These are phyloP conservation scores for Trachelipus rathkii DNA, from an alignment of 1,140 invertebrate genomes.

Conservation along the genomic window DNA sequence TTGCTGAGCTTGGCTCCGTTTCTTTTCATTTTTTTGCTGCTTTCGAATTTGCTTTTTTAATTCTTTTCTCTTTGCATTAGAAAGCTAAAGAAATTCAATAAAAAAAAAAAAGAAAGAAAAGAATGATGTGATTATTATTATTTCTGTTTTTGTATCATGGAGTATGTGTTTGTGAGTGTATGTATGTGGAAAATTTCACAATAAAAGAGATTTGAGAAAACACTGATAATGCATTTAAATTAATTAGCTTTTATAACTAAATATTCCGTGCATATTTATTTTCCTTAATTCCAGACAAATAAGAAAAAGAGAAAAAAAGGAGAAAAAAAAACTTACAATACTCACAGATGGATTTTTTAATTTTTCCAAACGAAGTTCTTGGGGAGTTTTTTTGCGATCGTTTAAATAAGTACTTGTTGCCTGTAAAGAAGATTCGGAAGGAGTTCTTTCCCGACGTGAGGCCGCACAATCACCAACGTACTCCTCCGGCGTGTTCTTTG, in stretches of 20 bases:
- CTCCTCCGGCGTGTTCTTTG: not conserved
- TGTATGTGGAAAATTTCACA: no score
- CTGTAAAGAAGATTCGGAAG: not conserved
- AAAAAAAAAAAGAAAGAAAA: not conserved
- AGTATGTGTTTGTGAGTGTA: no score
- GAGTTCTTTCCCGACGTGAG: not conserved
- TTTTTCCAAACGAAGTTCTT: not conserved
- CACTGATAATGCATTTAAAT: no score
- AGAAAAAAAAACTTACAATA: no score
- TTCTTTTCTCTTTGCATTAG: slow-evolving; percentile 33
- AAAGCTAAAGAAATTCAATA: slow-evolving; percentile 24
- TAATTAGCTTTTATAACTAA: no score
- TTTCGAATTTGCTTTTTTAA: slow-evolving; percentile 41
- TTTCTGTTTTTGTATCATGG: no score
- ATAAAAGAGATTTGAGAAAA: no score
- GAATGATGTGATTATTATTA: no score
- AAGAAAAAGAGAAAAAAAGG: no score
- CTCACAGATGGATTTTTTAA: not conserved
- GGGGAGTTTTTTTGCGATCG: not conserved
- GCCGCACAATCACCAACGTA: not conserved
- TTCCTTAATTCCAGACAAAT: no score
- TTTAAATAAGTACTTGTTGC: not conserved
- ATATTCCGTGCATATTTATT: no score
- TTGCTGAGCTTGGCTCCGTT: slow-evolving; percentile 21
- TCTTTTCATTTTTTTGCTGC: slow-evolving; percentile 33